Evolutionary conservation across 2,113 vertebrate genomes (phyloP).

Genomic region (Ancistrus triradiatus): DNA sequence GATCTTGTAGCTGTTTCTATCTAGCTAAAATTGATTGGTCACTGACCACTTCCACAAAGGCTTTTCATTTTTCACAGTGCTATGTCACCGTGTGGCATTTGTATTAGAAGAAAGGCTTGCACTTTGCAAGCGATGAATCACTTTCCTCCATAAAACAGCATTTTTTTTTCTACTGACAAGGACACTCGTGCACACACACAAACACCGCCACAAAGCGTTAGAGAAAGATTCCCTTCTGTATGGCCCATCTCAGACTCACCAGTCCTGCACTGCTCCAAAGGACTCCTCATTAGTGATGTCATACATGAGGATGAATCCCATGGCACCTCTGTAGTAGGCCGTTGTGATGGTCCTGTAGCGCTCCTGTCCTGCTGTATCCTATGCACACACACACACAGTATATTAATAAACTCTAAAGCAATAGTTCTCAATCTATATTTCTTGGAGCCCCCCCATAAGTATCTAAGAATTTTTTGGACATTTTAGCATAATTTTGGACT

Average conservation of each 20-base stretch:
- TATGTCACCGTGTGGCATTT: neutral
- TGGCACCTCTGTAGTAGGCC: conserved; percentile 44
- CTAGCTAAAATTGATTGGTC: no score
- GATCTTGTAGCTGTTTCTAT: no score
- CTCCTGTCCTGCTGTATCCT: conserved; percentile 48
- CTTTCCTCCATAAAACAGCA: conserved; percentile 12
- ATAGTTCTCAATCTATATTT: no score
- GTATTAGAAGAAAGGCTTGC: conserved; percentile 1
- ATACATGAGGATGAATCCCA: conserved; percentile 46
- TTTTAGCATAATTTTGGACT: no score
- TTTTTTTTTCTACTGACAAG: neutral
- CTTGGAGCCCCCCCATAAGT: no score
- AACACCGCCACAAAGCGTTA: conserved; percentile 5
- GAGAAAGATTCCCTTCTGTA: neutral
- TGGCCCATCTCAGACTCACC: conserved; percentile 23
- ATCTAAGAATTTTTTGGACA: no score
- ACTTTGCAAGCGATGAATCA: conserved; percentile 6
- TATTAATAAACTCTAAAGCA: neutral
- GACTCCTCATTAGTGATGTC: conserved; percentile 47
- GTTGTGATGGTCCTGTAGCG: conserved; percentile 47
- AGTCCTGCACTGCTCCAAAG: conserved; percentile 43
- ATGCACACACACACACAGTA: neutral
- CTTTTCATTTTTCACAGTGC: neutral
- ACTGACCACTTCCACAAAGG: no score
- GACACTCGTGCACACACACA: neutral